Conservation (phyloP, 2,113 vertebrate species). For the Lepus americanus region DNA sequence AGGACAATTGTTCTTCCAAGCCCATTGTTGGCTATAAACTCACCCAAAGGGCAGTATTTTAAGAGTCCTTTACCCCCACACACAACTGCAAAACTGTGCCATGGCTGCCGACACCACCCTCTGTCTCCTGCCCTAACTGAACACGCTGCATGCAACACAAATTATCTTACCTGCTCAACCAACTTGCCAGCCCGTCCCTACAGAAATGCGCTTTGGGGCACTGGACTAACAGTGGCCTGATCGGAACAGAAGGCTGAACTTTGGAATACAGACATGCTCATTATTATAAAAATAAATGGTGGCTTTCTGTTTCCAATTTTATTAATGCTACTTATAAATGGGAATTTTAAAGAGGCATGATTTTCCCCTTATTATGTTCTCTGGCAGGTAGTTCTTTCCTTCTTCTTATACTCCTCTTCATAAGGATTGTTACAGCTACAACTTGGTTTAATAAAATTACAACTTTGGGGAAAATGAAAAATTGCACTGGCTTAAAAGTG, state of each 20-base stretch:
- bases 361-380: conserved; percentile 82
- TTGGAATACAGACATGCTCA: conserved; percentile 59
- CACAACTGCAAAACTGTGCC: neutral
- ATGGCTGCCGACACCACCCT: neutral
- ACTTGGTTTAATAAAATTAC: conserved; percentile 88
- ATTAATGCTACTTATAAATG: conserved; percentile 83
- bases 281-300: conserved; percentile 71
- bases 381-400: conserved; percentile 84
- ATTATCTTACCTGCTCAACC: neutral
- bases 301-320: conserved; percentile 82
- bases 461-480: conserved; percentile 89
- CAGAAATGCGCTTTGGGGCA: neutral
- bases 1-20: conserved; percentile 46
- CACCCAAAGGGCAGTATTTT: conserved; percentile 16
- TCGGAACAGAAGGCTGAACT: conserved; percentile 57
- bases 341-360: conserved; percentile 82
- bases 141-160: neutral
- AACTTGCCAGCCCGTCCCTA: neutral
- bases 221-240: conserved; percentile 57
- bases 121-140: neutral
- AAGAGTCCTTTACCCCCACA: neutral
- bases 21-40: conserved; percentile 30
- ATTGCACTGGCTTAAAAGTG: conserved; percentile 87
- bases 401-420: conserved; percentile 79
- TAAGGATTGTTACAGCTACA: conserved; percentile 86